Conservation (phyloP, 2,888 invertebrate genomes). For the Lysandra coridon region DNA sequence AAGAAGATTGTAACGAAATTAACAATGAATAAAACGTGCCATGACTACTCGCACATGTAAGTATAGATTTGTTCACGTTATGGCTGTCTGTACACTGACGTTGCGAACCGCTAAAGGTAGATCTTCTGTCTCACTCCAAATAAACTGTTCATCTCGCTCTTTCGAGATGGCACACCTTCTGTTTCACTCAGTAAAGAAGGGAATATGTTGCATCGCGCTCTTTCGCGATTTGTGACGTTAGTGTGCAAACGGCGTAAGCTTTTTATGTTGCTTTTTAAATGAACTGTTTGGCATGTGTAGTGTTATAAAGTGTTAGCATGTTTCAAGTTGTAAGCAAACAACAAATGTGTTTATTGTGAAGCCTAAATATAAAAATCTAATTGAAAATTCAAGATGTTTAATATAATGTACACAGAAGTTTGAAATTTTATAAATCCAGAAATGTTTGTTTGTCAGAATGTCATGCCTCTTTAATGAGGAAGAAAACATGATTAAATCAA, state of each 20-base stretch:
- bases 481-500: background rate
- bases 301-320: constrained; percentile 34
- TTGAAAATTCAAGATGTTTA: background rate
- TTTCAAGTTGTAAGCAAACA: constrained; percentile 32
- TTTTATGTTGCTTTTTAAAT: constrained; percentile 59
- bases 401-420: too few relatives aligned
- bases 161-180: background rate
- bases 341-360: constrained; percentile 25
- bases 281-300: constrained; percentile 79
- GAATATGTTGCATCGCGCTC: background rate
- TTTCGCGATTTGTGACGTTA: background rate
- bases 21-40: constrained; percentile 51
- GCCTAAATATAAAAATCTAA: constrained; percentile 2
- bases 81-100: background rate
- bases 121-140: background rate
- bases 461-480: background rate
- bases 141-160: too few relatives aligned
- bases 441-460: background rate
- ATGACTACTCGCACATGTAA: constrained; percentile 69
- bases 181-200: background rate
- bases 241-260: constrained; percentile 37
- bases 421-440: background rate
- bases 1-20: constrained; percentile 40
- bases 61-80: constrained; percentile 60
- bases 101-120: background rate